Percentiles rank a stretch among this genome's conserved stretches.
Evolutionary conservation across 2,113 vertebrate genomes (phyloP).

Genomic region (Geothlypis trichas): DNA sequence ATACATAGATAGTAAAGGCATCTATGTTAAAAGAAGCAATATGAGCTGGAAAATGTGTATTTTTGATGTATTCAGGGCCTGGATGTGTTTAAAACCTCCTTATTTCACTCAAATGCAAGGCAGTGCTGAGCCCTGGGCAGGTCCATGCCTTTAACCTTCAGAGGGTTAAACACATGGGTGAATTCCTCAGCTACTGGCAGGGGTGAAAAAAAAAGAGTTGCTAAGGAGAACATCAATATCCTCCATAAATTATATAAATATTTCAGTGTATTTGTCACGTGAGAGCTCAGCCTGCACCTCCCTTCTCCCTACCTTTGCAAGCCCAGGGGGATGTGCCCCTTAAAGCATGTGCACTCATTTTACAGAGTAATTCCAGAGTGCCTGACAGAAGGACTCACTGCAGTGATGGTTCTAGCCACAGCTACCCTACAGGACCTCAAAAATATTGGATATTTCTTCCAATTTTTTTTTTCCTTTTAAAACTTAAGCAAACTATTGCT

Average conservation of each 20-base stretch:
- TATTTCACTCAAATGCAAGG: background rate
- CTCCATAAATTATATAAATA: background rate
- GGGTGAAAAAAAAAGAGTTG: background rate
- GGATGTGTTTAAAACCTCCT: background rate
- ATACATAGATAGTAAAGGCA: background rate
- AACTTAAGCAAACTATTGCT: background rate
- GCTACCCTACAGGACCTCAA: background rate
- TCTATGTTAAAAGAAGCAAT: background rate
- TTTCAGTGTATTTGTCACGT: background rate
- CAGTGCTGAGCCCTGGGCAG: background rate
- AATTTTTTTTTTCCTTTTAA: background rate
- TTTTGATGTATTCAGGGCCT: background rate
- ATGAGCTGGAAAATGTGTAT: background rate
- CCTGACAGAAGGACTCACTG: background rate
- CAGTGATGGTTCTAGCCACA: background rate
- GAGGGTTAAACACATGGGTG: background rate
- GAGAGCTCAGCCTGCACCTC: background rate
- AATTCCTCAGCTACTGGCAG: background rate
- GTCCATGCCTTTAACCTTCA: background rate
- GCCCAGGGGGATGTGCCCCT: background rate
- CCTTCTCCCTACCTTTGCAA: background rate
- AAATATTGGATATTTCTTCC: background rate
- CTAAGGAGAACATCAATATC: background rate
- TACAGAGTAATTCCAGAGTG: background rate
- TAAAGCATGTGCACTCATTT: background rate